Base-by-base conservation (phyloP, 64 coral and sea anemone genomes). In the Dendronephthya gigantea region DNA sequence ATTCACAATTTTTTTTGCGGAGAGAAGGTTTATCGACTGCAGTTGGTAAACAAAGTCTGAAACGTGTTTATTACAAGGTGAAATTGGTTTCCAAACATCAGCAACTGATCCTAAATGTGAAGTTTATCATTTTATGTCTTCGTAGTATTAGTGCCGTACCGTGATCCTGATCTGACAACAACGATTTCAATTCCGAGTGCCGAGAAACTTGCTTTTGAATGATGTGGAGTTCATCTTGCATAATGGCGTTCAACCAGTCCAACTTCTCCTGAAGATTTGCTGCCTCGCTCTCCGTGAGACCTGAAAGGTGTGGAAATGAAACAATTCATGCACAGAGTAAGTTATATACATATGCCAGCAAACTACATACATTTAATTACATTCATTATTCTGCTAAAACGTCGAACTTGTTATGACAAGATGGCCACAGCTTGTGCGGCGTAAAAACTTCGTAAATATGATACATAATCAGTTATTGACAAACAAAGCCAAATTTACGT, bases 151-250 rank as follows among this genome's bases (percentile, higher is more conserved):
- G n/a, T n/a, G n/a, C n/a, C 25, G 17, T 62, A 62, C 55, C 55
- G 19, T 27, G 55, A 62, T 23, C 25, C 17, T 23, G 0, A 62
- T 62, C 55, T 15, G 19, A n/a, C 19, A 62, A 23, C 17, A 62
- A 62, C 19, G 10, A 62, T 34, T 79, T 79, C 0, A 79, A 39
- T 17, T 79, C 72, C 0, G 19, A 3, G 36, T 79, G 72, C 4
- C 72, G 72, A 5, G 72, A 29, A 0, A 87, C 85, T 81, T 97
- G 95, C 9, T 90, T 84, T 51, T 98, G 90, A 30, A 98, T 49
- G 35, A 93, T 83, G 74, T 90, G 81, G 38, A 98, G 86, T 39
- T 93, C 95, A 23, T 98, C 92, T 85, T 91, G 90, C 95, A 98
- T 98, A 22, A 98, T 91, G 4, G 51, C 84, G 55, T 98, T 93